Conservation (phyloP, 2,113 vertebrate genomes). For the Protobothrops flavoviridis region DNA sequence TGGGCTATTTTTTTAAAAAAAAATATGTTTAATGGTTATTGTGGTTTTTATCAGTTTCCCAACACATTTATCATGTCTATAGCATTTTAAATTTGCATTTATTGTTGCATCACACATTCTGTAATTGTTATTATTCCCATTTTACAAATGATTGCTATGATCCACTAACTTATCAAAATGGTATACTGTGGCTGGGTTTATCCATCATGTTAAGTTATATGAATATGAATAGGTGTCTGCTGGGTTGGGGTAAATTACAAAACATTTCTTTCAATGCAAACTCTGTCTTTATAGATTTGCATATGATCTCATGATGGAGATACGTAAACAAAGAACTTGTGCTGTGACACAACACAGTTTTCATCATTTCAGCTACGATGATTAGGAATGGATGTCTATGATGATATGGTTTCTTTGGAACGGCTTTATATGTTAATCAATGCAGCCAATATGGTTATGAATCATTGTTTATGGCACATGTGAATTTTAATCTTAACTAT, state of each 20-base stretch:
- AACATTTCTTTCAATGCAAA: neutral
- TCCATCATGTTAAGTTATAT: neutral
- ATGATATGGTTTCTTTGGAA: neutral
- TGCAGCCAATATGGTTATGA: neutral
- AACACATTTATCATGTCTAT: neutral
- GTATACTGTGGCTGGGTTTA: neutral
- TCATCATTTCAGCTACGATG: neutral
- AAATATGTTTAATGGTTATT: neutral
- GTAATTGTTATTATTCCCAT: neutral
- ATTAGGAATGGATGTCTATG: neutral
- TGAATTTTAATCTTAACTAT: neutral
- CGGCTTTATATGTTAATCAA: neutral
- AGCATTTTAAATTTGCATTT: neutral
- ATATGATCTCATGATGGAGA: neutral
- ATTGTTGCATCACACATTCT: neutral
- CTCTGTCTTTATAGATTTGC: neutral
- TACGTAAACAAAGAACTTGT: neutral
- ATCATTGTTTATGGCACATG: neutral
- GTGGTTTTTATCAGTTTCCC: neutral
- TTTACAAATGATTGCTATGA: neutral
- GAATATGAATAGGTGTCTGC: neutral
- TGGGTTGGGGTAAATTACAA: neutral
- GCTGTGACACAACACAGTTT: neutral
- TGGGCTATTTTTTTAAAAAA: constrained; percentile 1
- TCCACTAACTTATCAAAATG: neutral